phyloP scores from a whole-genome alignment of 2,797 vertebrate genomes.

The Lemur catta region DNA sequence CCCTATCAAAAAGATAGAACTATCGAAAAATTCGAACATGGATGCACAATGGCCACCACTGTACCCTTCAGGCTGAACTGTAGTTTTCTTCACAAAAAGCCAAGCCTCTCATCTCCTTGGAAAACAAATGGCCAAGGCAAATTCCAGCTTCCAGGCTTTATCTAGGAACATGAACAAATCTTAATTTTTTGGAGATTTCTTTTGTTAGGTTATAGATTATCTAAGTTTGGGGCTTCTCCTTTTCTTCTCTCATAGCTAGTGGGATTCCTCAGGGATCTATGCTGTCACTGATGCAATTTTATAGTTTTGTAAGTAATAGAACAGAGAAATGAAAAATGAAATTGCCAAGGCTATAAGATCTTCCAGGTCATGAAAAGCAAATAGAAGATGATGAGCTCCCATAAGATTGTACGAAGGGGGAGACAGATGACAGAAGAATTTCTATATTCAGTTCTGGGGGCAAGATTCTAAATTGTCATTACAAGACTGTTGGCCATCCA shows the following conservation, averaged over 20 bases:
- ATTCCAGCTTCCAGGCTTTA: slow-evolving; percentile 31
- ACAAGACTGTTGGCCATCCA: neutral
- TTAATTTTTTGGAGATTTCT: slow-evolving; percentile 55
- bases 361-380: slow-evolving; percentile 51
- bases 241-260: slow-evolving; percentile 22
- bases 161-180: slow-evolving; percentile 24
- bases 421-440: neutral
- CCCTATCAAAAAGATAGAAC: neutral
- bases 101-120: neutral
- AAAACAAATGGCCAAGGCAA: neutral
- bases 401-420: neutral
- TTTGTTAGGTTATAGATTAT: slow-evolving; percentile 20
- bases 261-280: slow-evolving; percentile 26
- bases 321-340: slow-evolving; percentile 55
- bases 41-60: neutral
- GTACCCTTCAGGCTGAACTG: neutral
- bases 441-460: neutral
- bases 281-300: slow-evolving; percentile 20
- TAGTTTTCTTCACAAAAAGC: neutral
- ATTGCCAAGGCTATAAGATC: slow-evolving; percentile 44
- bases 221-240: slow-evolving; percentile 40
- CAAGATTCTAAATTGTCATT: neutral
- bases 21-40: neutral
- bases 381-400: slow-evolving; percentile 16
- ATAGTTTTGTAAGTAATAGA: slow-evolving; percentile 60